A percentile compares a stretch with the other conserved stretches of the same genome.
Conservation (phyloP, 1,140 invertebrate genomes). For the Stenopsyche tienmushanensis region DNA sequence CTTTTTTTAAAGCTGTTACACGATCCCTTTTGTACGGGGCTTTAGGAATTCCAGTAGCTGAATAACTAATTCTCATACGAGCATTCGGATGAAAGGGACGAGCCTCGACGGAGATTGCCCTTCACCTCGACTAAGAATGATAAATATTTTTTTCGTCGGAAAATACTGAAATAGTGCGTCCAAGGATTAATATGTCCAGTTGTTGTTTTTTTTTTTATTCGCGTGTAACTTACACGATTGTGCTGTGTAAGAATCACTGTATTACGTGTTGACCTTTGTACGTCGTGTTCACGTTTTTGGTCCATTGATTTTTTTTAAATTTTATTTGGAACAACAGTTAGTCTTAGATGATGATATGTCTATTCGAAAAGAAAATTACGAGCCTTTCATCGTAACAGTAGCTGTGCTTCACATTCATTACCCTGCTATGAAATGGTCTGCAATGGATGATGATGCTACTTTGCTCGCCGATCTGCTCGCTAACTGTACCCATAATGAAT, state of each 20-base stretch:
- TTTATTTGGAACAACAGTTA: background rate
- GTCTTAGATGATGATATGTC: background rate
- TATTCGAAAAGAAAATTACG: background rate
- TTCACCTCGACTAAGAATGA: background rate
- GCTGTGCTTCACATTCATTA: background rate
- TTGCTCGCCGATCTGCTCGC: background rate
- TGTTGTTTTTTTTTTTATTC: background rate
- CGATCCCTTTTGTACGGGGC: background rate
- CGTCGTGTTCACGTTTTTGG: constrained; percentile 1
- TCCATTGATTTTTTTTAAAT: background rate
- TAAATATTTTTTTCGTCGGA: background rate
- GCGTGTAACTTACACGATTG: background rate
- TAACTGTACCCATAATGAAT: background rate
- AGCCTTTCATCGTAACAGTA: background rate
- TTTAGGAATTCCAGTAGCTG: constrained; percentile 10
- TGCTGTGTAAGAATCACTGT: background rate
- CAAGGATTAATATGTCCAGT: too few relatives aligned
- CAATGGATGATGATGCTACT: background rate
- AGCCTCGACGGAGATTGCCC: background rate
- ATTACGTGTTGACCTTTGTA: constrained; percentile 2
- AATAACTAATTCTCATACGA: constrained; percentile 8
- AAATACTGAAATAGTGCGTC: background rate
- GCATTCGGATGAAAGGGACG: background rate
- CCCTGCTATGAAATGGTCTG: background rate
- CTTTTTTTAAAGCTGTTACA: constrained; percentile 5